Evolutionary conservation across 2,113 vertebrate genomes (phyloP), one percentile per base, ranked within the genome.

Genomic region (Pteropus alecto): DNA sequence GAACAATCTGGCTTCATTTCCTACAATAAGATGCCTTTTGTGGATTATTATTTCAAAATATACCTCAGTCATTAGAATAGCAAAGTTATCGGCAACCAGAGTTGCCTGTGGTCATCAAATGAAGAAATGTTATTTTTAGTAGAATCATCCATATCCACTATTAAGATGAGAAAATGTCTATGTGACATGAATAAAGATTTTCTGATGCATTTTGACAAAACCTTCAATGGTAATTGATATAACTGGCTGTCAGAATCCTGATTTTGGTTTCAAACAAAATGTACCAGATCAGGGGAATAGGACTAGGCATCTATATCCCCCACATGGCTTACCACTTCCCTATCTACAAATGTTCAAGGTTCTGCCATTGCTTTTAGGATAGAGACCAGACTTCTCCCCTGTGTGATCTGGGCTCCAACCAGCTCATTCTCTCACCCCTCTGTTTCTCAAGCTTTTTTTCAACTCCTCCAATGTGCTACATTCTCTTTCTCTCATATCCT

Each of bases 1-100:
- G 95, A 93, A 94, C 95, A 98, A 97, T 98, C 96, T 98, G 97
- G 96, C 73, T 92, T 93, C 60, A 96, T 98, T 97, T 98, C 78
- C 95, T 91, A 92, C 89, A 97, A 73, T 82, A 96, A 94, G 87
- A 95, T 96, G 41, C 74, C 86, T 97, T 97, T 97, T 97, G 87
- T 97, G 61, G 60, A 90, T 43, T 97, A 95, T 97, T 93, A 95
- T 65, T 97, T 98, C 87, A 97, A 68, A 97, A 96, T 93, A 95
- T 28, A 96, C 93, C 93, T 97, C 94, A 77, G 74, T 84, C 87
- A 43, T 84, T 97, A 87, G 30, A 78, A 38, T 8, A 7, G 5
- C n/a, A 12, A 97, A 92, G 13, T 86, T 97, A 67, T 88, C 71
- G 77, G 51, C 26, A 79, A 78, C 82, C n/a, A 65, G 70, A 94